phyloP scores from a whole-genome alignment of 2,888 invertebrate species.

The Acanthopleura granulata region DNA sequence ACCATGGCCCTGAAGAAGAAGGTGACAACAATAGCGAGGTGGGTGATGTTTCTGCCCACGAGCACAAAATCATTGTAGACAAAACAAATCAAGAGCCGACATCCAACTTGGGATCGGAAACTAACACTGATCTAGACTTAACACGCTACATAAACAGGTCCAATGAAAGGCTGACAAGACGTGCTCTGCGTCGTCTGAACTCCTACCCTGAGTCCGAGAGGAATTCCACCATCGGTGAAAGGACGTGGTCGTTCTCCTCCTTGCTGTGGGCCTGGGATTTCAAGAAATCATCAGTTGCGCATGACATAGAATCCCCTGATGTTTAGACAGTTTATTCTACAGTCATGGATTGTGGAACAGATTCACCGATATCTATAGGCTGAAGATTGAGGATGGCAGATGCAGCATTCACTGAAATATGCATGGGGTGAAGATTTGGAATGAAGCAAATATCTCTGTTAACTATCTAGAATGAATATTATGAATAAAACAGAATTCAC shows the following conservation, averaged over 20 bases:
- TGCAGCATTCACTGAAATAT: too few relatives aligned
- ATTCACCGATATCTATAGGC: too few relatives aligned
- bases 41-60: neutral
- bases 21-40: neutral
- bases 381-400: too few relatives aligned
- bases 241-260: neutral
- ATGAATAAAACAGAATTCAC: too few relatives aligned
- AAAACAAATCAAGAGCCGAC: neutral
- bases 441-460: too few relatives aligned
- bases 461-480: too few relatives aligned
- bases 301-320: neutral
- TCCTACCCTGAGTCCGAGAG: neutral
- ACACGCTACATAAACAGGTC: neutral
- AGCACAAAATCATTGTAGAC: neutral
- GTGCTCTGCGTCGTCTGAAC: neutral
- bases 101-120: neutral
- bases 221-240: neutral
- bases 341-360: too few relatives aligned
- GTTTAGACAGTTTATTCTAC: too few relatives aligned
- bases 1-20: neutral
- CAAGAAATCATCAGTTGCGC: neutral
- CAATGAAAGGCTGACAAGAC: neutral
- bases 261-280: neutral
- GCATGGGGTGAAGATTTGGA: too few relatives aligned
- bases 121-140: neutral